Evolutionary conservation across 2,797 vertebrate genomes (phyloP).

Genomic region (Molossus molossus): DNA sequence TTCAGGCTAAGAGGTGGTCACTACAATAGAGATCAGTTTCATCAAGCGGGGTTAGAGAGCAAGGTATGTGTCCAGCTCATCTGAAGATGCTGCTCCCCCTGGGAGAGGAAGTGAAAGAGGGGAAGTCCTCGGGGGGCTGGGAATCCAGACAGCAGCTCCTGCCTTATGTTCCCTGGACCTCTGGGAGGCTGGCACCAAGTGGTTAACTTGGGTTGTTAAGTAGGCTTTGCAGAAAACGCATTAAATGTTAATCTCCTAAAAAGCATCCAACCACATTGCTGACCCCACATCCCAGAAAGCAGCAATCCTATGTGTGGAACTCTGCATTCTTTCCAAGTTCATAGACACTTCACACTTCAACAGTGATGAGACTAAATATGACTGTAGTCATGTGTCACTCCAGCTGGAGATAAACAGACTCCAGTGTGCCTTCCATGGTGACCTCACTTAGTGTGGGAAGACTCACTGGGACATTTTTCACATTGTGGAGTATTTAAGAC

Average conservation of each 20-base stretch:
- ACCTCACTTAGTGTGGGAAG: conserved; percentile 87
- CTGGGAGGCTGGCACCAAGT: neutral
- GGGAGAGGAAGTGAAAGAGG: neutral
- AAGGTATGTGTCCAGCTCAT: neutral
- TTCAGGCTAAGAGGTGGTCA: neutral
- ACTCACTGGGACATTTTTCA: conserved; percentile 84
- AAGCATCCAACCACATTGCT: conserved; percentile 52
- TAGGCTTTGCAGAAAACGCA: conserved; percentile 74
- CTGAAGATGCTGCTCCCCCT: neutral
- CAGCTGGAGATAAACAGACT: conserved; percentile 84
- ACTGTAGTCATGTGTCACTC: conserved; percentile 84
- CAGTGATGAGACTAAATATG: conserved; percentile 85
- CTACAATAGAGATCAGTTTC: neutral
- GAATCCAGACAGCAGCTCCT: neutral
- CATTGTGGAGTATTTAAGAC: conserved; percentile 78
- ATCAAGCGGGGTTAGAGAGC: neutral
- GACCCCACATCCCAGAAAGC: conserved; percentile 79
- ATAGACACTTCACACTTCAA: conserved; percentile 87
- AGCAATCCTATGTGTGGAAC: conserved; percentile 83
- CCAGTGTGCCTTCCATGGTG: conserved; percentile 76
- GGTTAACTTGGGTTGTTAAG: conserved; percentile 78
- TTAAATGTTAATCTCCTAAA: conserved; percentile 76
- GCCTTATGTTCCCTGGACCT: neutral
- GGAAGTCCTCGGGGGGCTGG: neutral
- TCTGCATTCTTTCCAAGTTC: conserved; percentile 84